Percentiles rank a stretch among this genome's conserved stretches.
Conservation (phyloP, 2,113 vertebrate species). For the Lamprologus speciosus region DNA sequence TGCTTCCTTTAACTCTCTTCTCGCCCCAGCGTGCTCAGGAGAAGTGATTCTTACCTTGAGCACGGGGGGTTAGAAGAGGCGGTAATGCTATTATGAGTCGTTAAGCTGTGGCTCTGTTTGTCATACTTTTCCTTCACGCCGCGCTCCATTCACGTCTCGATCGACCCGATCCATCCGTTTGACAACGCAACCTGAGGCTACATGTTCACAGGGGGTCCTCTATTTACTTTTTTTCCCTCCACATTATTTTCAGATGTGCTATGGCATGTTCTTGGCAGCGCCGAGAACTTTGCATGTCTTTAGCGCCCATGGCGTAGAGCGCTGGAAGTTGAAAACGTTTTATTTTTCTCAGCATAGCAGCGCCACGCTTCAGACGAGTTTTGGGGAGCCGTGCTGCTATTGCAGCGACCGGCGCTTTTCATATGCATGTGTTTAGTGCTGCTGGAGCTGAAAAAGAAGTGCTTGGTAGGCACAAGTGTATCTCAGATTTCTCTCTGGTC, state of each 20-base stretch:
- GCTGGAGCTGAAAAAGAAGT: conserved; percentile 1
- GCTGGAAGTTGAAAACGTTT: conserved; percentile 4
- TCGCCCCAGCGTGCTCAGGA: background rate
- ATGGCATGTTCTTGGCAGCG: conserved; percentile 27
- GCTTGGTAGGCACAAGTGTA: background rate
- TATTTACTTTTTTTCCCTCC: background rate
- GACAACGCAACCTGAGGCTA: conserved; percentile 21
- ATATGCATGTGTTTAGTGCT: conserved; percentile 3
- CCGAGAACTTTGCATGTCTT: conserved; percentile 22
- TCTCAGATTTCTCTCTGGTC: background rate
- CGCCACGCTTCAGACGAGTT: background rate
- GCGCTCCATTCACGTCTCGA: conserved; percentile 11
- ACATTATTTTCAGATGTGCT: conserved; percentile 26
- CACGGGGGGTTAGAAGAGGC: conserved; percentile 6
- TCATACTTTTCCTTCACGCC: background rate
- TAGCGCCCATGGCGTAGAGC: background rate
- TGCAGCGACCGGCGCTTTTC: background rate
- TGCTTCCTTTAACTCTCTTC: conserved; percentile 1
- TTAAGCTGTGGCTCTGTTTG: conserved; percentile 13
- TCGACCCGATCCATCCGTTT: conserved; percentile 34
- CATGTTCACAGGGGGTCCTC: conserved; percentile 6
- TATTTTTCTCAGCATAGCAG: background rate
- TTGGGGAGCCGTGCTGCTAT: background rate
- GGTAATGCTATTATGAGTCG: conserved; percentile 23
- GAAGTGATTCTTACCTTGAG: conserved; percentile 21